Evolutionary conservation across 2,888 invertebrate genomes (phyloP), one percentile per base, ranked within the genome.

Genomic region (Luperina nickerlii): DNA sequence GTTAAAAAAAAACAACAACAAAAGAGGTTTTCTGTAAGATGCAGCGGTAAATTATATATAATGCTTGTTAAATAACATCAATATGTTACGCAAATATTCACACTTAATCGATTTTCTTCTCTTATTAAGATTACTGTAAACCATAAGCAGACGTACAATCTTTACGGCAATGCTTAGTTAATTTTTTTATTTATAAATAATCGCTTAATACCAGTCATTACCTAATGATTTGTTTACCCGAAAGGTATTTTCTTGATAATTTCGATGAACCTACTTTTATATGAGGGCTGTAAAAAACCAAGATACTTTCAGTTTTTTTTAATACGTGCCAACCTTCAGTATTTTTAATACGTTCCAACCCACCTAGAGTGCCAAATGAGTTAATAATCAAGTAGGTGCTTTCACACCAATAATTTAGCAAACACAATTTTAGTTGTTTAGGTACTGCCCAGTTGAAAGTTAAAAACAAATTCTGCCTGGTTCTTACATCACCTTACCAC

Each of bases 71-170:
- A n/a, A 13, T 68, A 72, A 69, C 42, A 87, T 66, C 24, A 71
- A 45, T 84, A 78, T 72, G 84, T 72, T 84, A 79, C 62, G 84
- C 74, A 75, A 66, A 74, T 84, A 57, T 65, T 74, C 74, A 84
- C 38, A 78, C 38, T 2, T 75, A 84, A 85, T 85, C 48, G 68
- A 74, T 87, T 87, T 62, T 24, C 20, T 13, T 69, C 51, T 51
- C 57, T 42, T 76, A 54, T 65, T 72, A 66, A 65, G 45, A 79
- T 84, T 68, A 85, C 81, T 74, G 85, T 85, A 54, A 80, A 80
- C 13, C 54, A 71, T 74, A 66, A 48, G 20, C 45, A 78, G 18
- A 71, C 15, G 18, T 45, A 63, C 24, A 57, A 57, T 65, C 18
- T 54, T 71, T 18, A 18, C 48, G 24, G 32, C 67, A 27, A 54